phyloP scores from a whole-genome alignment of 2,888 invertebrate species.

The Abrostola triplasia region DNA sequence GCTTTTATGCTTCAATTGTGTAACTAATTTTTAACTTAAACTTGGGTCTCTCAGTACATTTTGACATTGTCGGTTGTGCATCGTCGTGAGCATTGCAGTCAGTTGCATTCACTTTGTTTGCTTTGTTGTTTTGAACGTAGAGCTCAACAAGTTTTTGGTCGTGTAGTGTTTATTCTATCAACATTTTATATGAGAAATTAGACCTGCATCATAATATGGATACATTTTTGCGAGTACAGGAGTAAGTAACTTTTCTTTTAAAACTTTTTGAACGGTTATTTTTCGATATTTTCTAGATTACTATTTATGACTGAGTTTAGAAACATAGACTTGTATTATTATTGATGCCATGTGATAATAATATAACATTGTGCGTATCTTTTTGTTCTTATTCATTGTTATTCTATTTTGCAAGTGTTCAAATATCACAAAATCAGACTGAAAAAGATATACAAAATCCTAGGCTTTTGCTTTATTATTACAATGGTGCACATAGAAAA shows the following conservation, averaged over 20 bases:
- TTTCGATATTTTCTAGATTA: conserved; percentile 11
- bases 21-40: not conserved
- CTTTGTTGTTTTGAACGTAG: conserved; percentile 56
- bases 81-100: conserved; percentile 41
- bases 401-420: not conserved
- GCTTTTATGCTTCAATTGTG: conserved; percentile 14
- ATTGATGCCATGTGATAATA: conserved; percentile 21
- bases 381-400: not conserved
- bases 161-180: conserved; percentile 33
- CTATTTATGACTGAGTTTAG: conserved; percentile 1
- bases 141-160: conserved; percentile 47
- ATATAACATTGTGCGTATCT: conserved; percentile 20
- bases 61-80: conserved; percentile 1
- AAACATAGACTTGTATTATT: not conserved
- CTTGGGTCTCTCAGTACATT: conserved; percentile 8
- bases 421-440: not conserved
- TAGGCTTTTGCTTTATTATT: no score
- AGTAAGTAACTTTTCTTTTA: conserved; percentile 42
- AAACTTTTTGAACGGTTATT: conserved; percentile 42
- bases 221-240: conserved; percentile 30
- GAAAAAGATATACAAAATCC: no score
- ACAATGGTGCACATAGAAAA: no score
- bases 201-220: conserved; percentile 33
- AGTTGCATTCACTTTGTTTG: conserved; percentile 59
- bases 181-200: conserved; percentile 23